Conservation (phyloP, 2,113 vertebrate genomes). For the Odobenus rosmarus region DNA sequence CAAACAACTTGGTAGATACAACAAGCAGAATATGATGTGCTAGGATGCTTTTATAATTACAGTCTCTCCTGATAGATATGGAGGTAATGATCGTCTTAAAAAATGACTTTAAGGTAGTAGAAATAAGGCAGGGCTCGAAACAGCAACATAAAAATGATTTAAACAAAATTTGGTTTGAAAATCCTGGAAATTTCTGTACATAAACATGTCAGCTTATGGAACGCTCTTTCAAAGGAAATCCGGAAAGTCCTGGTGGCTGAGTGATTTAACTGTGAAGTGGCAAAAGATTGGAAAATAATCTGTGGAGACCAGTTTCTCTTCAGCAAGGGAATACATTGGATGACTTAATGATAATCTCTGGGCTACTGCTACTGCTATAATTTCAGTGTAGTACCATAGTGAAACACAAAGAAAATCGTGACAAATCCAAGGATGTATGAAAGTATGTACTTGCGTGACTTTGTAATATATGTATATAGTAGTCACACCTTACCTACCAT, state of each 20-base stretch:
- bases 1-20: neutral
- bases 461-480: neutral
- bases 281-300: neutral
- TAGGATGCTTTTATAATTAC: neutral
- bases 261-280: neutral
- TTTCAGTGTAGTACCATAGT: neutral
- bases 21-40: neutral
- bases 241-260: neutral
- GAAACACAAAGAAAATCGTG: neutral
- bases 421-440: neutral
- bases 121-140: neutral
- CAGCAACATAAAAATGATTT: neutral
- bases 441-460: neutral
- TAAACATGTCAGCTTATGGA: neutral
- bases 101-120: neutral
- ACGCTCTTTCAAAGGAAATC: neutral
- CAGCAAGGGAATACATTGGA: neutral
- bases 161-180: slow-evolving; percentile 34
- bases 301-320: neutral
- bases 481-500: neutral
- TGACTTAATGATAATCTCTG: neutral
- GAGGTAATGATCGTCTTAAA: neutral
- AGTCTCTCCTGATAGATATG: neutral
- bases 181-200: neutral
- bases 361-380: neutral